Evolutionary conservation across 2,113 vertebrate genomes (phyloP), one percentile per base, ranked within the genome.

Genomic region (Mesocricetus auratus): DNA sequence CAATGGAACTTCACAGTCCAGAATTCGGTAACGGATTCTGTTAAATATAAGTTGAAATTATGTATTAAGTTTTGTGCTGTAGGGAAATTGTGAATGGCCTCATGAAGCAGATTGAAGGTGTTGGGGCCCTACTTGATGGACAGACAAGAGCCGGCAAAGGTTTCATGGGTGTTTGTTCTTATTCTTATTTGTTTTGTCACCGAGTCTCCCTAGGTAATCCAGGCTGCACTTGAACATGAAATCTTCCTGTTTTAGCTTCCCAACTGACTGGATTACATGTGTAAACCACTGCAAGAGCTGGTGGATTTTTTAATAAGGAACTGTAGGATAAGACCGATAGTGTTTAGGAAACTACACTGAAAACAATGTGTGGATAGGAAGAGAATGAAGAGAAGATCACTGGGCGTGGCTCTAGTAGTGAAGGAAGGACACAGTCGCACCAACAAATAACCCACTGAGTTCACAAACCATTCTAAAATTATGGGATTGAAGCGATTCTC

Each of bases 321-420:
- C 42, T 64, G 33, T 64, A 81, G 42, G 29, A 42, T 66, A 86
- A 62, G 45, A 74, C 68, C 6, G 16, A 29, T 15, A 10, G 17
- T 88, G 13, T 17, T 93, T 47, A 68, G 64, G 86, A 53, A 90
- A 81, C 94, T n/a, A 73, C 93, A 73, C 50, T n/a, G 60, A 56
- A 56, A 83, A 42, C 42, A 68, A 21, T 31, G 13, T 68, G 8
- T 85, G 53, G 22, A 2, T 22, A 79, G 22, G 53, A 92, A 26
- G 33, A 91, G 19, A 64, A 17, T 26, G 69, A 66, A 29, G 3
- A 90, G 29, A 21, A 53, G 53, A 29, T 47, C 79, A 45, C 22
- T 11, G 21, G 86, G 75, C 13, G 47, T 74, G 31, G 64, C 62
- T 95, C 74, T 88, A 47, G 62, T 81, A 62, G 42, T 85, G 93